These are phyloP conservation scores for Serrognathus titanus DNA, from an alignment of 2,888 invertebrate species.

Conservation along the genomic window DNA sequence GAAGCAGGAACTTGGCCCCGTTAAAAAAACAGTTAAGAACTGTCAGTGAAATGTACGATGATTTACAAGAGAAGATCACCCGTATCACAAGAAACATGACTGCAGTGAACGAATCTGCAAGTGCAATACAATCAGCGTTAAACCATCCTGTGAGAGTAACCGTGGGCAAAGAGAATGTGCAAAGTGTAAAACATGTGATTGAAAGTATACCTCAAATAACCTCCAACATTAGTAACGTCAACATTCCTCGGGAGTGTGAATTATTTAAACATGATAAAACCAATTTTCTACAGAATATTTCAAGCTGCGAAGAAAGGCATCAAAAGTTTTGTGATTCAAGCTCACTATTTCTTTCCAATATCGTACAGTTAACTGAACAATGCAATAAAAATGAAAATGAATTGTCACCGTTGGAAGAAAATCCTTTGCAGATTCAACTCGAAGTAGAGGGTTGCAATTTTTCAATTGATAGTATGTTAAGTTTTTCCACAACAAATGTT, in stretches of 20 bases:
- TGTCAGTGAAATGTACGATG: conserved; percentile 1
- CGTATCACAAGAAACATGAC: not conserved
- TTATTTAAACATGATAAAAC: not conserved
- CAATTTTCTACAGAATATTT: not conserved
- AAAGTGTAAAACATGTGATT: conserved; percentile 7
- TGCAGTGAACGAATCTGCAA: conserved; percentile 1
- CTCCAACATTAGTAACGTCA: not conserved
- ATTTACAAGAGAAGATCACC: not conserved
- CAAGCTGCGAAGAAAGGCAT: no score
- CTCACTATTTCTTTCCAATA: no score
- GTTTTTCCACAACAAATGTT: not conserved
- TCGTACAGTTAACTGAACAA: no score
- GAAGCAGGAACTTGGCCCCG: not conserved
- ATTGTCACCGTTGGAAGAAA: no score
- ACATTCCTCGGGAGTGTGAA: not conserved
- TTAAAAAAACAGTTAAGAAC: conserved; percentile 4
- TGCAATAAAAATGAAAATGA: no score
- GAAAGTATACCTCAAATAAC: not conserved
- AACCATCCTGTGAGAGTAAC: conserved; percentile 5
- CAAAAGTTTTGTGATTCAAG: no score
- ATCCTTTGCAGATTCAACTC: no score
- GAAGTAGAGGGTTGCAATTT: no score
- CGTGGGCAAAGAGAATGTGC: conserved; percentile 12
- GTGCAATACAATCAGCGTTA: not conserved
- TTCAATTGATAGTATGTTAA: no score